phyloP scores from a whole-genome alignment of 2,888 invertebrate species.

The Exocentrus adspersus region DNA sequence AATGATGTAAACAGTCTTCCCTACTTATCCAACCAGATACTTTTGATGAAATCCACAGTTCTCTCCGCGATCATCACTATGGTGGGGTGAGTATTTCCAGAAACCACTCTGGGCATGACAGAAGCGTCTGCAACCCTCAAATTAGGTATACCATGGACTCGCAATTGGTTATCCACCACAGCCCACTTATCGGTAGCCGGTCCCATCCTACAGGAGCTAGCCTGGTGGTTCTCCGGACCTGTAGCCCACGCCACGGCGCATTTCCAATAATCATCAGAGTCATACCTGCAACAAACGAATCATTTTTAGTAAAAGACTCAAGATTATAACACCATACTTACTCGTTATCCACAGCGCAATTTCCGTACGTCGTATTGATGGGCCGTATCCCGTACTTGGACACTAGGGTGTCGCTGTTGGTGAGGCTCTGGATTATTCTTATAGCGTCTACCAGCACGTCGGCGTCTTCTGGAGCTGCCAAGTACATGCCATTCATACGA shows the following conservation, averaged over 20 bases:
- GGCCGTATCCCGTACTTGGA: constrained; percentile 68
- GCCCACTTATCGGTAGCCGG: constrained; percentile 63
- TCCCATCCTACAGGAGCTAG: constrained; percentile 68
- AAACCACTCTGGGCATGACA: constrained; percentile 72
- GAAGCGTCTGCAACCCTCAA: constrained; percentile 75
- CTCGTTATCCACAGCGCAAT: constrained; percentile 70
- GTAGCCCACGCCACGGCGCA: constrained; percentile 70
- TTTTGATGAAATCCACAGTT: constrained; percentile 72
- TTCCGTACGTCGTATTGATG: constrained; percentile 73
- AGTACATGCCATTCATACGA: constrained; percentile 78
- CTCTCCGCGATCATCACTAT: constrained; percentile 80
- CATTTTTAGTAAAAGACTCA: too few relatives aligned
- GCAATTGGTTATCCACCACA: constrained; percentile 66
- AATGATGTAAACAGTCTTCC: too few relatives aligned
- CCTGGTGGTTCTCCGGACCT: constrained; percentile 68
- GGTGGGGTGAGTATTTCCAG: constrained; percentile 73
- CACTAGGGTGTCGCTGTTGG: constrained; percentile 67
- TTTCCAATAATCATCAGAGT: constrained; percentile 74
- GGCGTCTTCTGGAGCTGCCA: constrained; percentile 72
- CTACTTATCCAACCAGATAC: constrained; percentile 6
- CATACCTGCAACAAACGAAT: constrained; percentile 55
- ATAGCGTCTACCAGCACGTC: constrained; percentile 71
- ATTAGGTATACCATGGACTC: constrained; percentile 67
- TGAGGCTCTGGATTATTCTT: constrained; percentile 67
- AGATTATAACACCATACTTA: constrained; percentile 53